Base-by-base conservation (phyloP, 2,113 vertebrate genomes). In the Apus apus region DNA sequence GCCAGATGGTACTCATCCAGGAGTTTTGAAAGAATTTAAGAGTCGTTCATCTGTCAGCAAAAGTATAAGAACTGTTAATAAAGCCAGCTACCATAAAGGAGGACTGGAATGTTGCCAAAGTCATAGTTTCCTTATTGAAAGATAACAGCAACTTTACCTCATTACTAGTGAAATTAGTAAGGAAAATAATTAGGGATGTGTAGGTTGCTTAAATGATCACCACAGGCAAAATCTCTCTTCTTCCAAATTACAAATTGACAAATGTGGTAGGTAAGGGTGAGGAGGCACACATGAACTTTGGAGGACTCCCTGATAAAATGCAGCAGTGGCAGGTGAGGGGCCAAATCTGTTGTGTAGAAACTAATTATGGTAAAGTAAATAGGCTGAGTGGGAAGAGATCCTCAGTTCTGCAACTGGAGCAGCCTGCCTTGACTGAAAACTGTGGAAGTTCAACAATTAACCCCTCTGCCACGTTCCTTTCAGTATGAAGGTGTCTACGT, bases 111-210 rank as follows among this genome's bases (percentile, higher is more conserved):
- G 48, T 60, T 83, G 51, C 77, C 91, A 85, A 32, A 84, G 50
- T 85, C 56, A 83, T 13, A 64, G 58, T 38, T 92, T 38, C 38
- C 46, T 87, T 91, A 85, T 87, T 90, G 79, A 48, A 85, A 86
- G 29, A 62, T 53, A 62, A 51, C 30, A 34, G 4, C n/a, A 73
- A 66, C n/a, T 93, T 68, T 60, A 57, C 40, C 56, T 95, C 43
- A 76, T 80, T 87, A 70, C 43, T 90, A 79, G 54, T 74, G 83
- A 93, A 94, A 93, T 94, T 80, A 87, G 25, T 53, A 91, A 91
- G 66, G 56, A 90, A 91, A 96, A 93, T 92, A 91, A 94, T 88
- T 86, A 90, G 60, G 72, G 43, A 77, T 1, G 1, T 3, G 17
- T 85, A 56, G 2, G 1, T 60, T 20, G 17, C 25, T 90, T 93